These are phyloP conservation scores for Chrysolina haemoptera DNA, from an alignment of 2,888 invertebrate genomes.

Conservation along the genomic window DNA sequence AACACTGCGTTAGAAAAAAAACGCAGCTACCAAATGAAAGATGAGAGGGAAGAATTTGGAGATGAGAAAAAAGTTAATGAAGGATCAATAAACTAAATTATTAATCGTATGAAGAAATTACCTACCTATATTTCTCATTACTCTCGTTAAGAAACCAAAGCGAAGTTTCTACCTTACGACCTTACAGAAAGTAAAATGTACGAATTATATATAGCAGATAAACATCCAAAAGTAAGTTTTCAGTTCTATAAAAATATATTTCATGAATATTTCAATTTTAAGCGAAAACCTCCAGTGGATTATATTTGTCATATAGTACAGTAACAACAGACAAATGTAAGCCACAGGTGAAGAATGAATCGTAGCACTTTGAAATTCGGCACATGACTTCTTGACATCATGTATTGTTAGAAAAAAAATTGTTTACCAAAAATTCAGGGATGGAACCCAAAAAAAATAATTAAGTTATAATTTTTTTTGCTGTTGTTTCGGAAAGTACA, in stretches of 20 bases:
- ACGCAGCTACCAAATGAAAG: conserved; percentile 33
- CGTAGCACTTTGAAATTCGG: too few species aligned
- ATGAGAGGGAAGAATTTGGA: conserved; percentile 26
- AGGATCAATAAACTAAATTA: conserved; percentile 42
- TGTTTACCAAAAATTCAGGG: too few species aligned
- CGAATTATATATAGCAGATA: conserved; percentile 36
- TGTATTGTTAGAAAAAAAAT: too few species aligned
- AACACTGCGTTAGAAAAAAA: conserved; percentile 26
- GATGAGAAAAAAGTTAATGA: conserved; percentile 37
- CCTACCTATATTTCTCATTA: conserved; percentile 36
- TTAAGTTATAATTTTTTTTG: too few species aligned
- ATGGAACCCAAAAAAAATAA: too few species aligned
- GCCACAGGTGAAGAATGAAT: conserved; percentile 19
- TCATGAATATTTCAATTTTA: conserved; percentile 38
- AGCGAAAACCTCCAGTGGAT: conserved; percentile 30
- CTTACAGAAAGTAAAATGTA: not conserved
- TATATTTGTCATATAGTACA: conserved; percentile 43
- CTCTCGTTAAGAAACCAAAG: not conserved
- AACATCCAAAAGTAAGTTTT: conserved; percentile 41
- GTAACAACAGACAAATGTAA: conserved; percentile 38
- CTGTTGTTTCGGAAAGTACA: too few species aligned
- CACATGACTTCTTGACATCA: too few species aligned
- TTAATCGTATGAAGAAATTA: conserved; percentile 37
- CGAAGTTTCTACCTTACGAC: not conserved
- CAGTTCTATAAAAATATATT: conserved; percentile 40